These are phyloP conservation scores for Macquaria australasica DNA, from an alignment of 2,113 vertebrate species.

Conservation along the genomic window DNA sequence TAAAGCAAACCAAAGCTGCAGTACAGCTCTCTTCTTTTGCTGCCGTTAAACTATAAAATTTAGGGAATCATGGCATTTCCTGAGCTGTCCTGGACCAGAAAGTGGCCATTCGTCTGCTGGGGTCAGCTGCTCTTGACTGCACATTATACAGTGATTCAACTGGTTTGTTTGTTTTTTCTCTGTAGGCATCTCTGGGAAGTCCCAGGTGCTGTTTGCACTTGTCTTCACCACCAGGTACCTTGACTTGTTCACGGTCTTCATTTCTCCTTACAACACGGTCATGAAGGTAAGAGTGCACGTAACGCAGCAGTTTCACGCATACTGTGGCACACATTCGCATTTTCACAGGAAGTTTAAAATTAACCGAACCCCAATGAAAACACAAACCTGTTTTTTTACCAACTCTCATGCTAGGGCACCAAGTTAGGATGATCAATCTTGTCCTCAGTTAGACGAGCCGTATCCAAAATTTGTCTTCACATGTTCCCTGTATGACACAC, in stretches of 20 bases:
- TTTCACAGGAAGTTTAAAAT: no score
- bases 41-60: neutral
- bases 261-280: conserved; percentile 85
- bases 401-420: neutral
- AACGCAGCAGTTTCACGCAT: neutral
- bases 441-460: no score
- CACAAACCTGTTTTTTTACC: neutral
- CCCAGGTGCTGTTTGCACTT: conserved; percentile 86
- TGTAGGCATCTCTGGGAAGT: conserved; percentile 87
- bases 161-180: neutral
- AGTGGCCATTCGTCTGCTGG: neutral
- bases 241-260: conserved; percentile 82
- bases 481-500: no score
- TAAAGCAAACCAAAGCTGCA: neutral
- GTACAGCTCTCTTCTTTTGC: neutral
- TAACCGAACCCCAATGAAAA: no score
- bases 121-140: neutral
- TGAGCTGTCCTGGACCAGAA: neutral
- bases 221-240: conserved; percentile 88
- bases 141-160: neutral
- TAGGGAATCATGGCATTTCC: accelerated
- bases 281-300: conserved; percentile 82
- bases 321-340: no score
- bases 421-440: neutral
- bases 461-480: no score